Evolutionary conservation across 2,888 invertebrate genomes (phyloP).

Genomic region (Xanthorhoe designata): DNA sequence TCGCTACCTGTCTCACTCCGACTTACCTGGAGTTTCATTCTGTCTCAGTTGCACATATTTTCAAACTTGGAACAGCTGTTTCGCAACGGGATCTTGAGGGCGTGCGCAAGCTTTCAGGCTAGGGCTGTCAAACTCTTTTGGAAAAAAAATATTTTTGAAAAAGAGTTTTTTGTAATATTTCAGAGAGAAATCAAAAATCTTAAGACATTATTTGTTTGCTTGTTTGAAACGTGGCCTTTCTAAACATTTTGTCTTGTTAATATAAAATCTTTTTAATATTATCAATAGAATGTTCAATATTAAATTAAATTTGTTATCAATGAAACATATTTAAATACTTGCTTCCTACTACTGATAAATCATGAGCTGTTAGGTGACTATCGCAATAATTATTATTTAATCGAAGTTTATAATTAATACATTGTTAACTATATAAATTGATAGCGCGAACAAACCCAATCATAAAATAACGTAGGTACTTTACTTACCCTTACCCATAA

Average conservation of each 20-base stretch:
- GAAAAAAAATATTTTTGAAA: too few species aligned
- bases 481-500: too few species aligned
- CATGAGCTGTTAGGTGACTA: neutral
- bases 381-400: neutral
- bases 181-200: too few species aligned
- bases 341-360: neutral
- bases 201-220: too few species aligned
- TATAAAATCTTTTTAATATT: too few species aligned
- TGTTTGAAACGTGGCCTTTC: too few species aligned
- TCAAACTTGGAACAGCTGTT: slow-evolving; percentile 72
- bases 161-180: too few species aligned
- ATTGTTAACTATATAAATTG: too few species aligned
- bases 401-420: neutral
- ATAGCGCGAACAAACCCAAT: neutral
- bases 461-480: neutral
- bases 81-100: slow-evolving; percentile 68
- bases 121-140: slow-evolving; percentile 47
- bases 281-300: neutral
- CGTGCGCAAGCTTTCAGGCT: slow-evolving; percentile 56
- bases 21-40: slow-evolving; percentile 23
- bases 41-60: slow-evolving; percentile 56
- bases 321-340: neutral
- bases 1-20: slow-evolving; percentile 43
- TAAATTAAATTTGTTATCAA: neutral
- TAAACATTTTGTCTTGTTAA: too few species aligned